phyloP scores from a whole-genome alignment of 1,140 invertebrate genomes.

The Oryctes rhinoceros region DNA sequence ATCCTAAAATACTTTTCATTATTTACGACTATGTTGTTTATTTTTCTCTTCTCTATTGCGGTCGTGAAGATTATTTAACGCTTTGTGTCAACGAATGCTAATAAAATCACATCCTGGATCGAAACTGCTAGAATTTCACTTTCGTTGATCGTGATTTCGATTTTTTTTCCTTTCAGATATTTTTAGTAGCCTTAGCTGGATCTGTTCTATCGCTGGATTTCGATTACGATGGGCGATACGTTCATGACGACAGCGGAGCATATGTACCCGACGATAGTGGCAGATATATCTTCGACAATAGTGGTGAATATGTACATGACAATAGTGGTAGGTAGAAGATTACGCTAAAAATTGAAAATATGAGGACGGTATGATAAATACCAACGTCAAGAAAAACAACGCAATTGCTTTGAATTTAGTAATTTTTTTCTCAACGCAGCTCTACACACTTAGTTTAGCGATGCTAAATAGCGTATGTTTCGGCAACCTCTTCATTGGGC shows the following conservation, averaged over 20 bases:
- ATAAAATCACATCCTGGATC: not conserved
- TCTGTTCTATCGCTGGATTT: constrained; percentile 41
- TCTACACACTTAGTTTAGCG: too few species aligned
- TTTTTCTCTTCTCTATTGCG: not conserved
- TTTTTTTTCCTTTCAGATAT: constrained; percentile 4
- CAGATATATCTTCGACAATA: constrained; percentile 42
- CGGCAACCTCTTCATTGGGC: too few species aligned
- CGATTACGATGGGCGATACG: constrained; percentile 39
- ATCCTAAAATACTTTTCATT: constrained; percentile 22
- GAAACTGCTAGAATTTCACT: not conserved
- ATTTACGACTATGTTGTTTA: not conserved
- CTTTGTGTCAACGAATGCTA: not conserved
- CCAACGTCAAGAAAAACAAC: too few species aligned
- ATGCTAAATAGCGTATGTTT: too few species aligned
- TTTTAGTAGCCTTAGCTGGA: not conserved
- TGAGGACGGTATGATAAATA: not conserved
- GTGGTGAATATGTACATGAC: constrained; percentile 43
- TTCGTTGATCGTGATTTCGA: not conserved
- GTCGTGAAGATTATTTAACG: not conserved
- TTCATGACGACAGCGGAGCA: constrained; percentile 37
- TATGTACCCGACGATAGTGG: constrained; percentile 47
- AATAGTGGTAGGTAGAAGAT: constrained; percentile 44
- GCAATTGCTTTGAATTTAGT: too few species aligned
- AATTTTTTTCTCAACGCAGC: too few species aligned
- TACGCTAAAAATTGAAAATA: not conserved